Conservation (phyloP, 1,140 invertebrate species). For the Orchestia grillus region DNA sequence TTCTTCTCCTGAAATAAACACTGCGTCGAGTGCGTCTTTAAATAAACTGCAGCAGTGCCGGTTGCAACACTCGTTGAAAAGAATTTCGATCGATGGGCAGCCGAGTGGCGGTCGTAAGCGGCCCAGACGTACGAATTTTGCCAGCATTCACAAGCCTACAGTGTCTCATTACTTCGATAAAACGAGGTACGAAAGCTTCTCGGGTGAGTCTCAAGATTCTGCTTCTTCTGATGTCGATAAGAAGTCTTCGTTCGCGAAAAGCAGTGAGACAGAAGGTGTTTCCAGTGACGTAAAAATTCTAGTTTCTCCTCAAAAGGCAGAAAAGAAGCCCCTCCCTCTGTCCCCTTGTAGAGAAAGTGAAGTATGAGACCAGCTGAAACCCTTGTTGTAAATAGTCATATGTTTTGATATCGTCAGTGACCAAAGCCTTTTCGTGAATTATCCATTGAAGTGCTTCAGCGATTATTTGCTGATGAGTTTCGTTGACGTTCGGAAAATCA, state of each 20-base stretch:
- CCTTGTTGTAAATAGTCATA: not conserved
- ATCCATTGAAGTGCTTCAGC: not conserved
- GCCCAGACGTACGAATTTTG: not conserved
- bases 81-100: constrained; percentile 23
- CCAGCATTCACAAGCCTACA: constrained; percentile 31
- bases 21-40: constrained; percentile 21
- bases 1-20: constrained; percentile 35
- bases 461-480: not conserved
- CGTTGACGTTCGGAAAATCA: not conserved
- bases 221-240: not conserved
- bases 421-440: not conserved
- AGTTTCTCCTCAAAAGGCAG: not conserved
- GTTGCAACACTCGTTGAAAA: constrained; percentile 30
- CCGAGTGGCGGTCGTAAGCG: not conserved
- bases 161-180: constrained; percentile 33
- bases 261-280: not conserved
- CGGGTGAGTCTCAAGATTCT: not conserved
- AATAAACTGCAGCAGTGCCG: constrained; percentile 43
- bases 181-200: constrained; percentile 3
- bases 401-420: not conserved
- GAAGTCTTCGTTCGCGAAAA: not conserved
- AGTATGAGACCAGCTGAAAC: constrained; percentile 14
- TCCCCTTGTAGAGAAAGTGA: constrained; percentile 30
- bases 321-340: not conserved
- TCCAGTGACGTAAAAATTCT: not conserved